Evolutionary conservation across 2,797 vertebrate species (phyloP).

Genomic region (Simalia tracyae): DNA sequence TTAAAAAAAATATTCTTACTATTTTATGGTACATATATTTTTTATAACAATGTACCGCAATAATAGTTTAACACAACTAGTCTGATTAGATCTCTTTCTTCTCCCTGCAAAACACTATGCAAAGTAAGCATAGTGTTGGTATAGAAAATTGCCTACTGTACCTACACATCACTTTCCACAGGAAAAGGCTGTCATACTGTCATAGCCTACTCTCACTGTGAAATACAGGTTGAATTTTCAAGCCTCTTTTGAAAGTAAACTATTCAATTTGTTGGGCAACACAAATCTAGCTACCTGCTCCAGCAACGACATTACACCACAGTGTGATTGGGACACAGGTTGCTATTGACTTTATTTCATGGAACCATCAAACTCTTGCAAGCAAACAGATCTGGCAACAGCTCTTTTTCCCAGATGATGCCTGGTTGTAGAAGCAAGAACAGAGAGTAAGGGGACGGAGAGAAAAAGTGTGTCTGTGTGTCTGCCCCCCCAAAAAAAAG

Average conservation of each 20-base stretch:
- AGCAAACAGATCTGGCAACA: neutral
- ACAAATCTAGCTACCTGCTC: neutral
- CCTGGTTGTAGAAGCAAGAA: neutral
- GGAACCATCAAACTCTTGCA: neutral
- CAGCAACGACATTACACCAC: neutral
- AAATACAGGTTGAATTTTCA: neutral
- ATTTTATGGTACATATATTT: neutral
- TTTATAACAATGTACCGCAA: neutral
- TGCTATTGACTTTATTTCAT: neutral
- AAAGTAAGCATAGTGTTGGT: neutral
- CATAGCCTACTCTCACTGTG: neutral
- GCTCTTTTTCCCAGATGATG: neutral
- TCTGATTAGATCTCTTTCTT: neutral
- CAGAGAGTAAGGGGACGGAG: neutral
- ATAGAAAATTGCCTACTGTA: neutral
- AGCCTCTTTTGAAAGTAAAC: neutral
- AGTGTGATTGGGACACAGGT: neutral
- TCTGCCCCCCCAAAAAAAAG: too few species aligned
- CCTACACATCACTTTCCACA: neutral
- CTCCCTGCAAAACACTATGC: neutral
- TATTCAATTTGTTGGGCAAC: neutral
- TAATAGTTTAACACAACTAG: conserved; percentile 4
- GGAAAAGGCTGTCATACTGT: neutral
- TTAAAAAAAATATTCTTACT: conserved; percentile 5
- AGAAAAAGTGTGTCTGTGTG: neutral